Evolutionary conservation across 2,888 invertebrate genomes (phyloP), one percentile per base, ranked within the genome.

Genomic region (Nymphalis polychloros): DNA sequence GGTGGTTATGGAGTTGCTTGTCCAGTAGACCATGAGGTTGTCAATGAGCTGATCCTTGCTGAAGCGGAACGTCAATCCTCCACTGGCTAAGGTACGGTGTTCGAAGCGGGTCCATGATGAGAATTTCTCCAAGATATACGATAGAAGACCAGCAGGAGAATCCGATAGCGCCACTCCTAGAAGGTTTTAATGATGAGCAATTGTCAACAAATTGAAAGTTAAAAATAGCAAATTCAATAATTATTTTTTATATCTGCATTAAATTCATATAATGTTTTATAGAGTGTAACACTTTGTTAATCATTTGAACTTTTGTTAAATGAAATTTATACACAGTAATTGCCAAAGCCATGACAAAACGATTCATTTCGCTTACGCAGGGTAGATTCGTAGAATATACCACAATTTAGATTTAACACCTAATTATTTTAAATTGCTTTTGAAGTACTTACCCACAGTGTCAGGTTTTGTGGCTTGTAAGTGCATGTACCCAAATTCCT

Each of bases 391-490:
- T 41, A 1, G 10, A 35, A 10, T 41, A 41, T 41, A 1, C 10
- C 41, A 13, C 0, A 41, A 41, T 13, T 13, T 41, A 13, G 2
- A 10, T 41, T 41, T 41, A 13, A 10, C 1, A 41, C 13, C 13
- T 41, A 0, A 20, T 20, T n/a, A 23, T 20, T 61, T 61, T n/a
- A 0, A 84, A 0, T 49, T 76, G 79, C 0, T 81, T 50, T 59
- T 19, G 47, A 8, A 13, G 5, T 23, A 72, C 78, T 76, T 74
- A 86, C 86, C 86, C 19, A 85, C 61, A 0, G 98, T 97, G 79
- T 98, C 97, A 17, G 98, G 98, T 81, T 97, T 98, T 0, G 97
- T 96, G 0, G 97, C 94, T 82, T 98, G 98, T 8, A 97, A 77
- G 81, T 97, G 97, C 76, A 96, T 76, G 71, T 82, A 94, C 0